Percentiles rank a stretch among this genome's conserved stretches.
Conservation (phyloP, 2,888 invertebrate species). For the Allophyes oxyacanthae region DNA sequence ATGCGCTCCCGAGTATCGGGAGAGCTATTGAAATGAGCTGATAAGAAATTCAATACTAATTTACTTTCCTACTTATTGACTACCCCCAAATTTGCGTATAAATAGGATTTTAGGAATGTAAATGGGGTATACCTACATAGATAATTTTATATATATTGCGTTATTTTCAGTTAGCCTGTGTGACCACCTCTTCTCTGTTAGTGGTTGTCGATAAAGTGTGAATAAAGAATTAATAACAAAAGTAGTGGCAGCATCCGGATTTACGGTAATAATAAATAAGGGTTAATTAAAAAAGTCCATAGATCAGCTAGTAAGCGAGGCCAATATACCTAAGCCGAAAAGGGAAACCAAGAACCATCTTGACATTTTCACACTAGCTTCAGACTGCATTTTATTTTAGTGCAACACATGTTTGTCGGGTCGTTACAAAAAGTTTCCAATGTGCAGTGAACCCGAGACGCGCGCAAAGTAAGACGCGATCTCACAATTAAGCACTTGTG, state of each 20-base stretch:
- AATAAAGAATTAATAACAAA: too few relatives aligned
- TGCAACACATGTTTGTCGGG: conserved; percentile 34
- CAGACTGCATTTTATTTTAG: conserved; percentile 44
- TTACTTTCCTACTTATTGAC: conserved; percentile 62
- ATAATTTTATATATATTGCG: too few relatives aligned
- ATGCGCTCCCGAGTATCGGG: conserved; percentile 54
- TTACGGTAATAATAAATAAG: too few relatives aligned
- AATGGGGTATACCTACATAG: too few relatives aligned
- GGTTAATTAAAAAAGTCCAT: too few relatives aligned
- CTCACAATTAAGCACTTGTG: conserved; percentile 56
- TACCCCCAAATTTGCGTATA: conserved; percentile 58
- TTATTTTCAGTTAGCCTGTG: too few relatives aligned
- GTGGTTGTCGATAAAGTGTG: too few relatives aligned
- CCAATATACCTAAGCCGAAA: too few relatives aligned
- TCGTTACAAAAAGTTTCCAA: conserved; percentile 40
- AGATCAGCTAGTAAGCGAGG: too few relatives aligned
- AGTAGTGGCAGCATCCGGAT: too few relatives aligned
- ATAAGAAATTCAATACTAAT: conserved; percentile 69
- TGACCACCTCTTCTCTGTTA: too few relatives aligned
- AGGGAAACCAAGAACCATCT: too few relatives aligned
- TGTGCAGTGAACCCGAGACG: conserved; percentile 38
- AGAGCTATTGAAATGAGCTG: conserved; percentile 62
- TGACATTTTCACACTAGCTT: conserved; percentile 11
- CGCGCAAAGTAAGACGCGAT: conserved; percentile 37
- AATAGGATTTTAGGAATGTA: conserved; percentile 44